Percentiles rank a stretch among this genome's conserved stretches.
These are phyloP conservation scores for Aurelia coerulea DNA, from an alignment of 30 jellyfish, hydroid and myxozoan species.

Conservation along the genomic window DNA sequence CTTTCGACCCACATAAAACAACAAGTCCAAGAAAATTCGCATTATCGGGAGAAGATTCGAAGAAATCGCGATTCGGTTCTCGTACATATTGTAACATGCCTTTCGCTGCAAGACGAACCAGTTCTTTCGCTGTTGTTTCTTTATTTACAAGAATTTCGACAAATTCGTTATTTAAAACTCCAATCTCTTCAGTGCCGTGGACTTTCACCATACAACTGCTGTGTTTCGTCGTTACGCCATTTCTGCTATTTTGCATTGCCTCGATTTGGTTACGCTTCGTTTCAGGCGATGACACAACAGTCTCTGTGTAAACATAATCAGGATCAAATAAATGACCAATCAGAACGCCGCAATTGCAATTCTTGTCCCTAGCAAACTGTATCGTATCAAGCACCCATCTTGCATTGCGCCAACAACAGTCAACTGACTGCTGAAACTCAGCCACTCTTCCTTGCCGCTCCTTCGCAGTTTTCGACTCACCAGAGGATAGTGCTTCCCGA, in stretches of 20 bases:
- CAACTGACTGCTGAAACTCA: slow-evolving; percentile 84
- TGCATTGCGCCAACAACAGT: slow-evolving; percentile 85
- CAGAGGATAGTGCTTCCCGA: slow-evolving; percentile 87
- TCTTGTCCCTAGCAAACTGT: slow-evolving; percentile 83
- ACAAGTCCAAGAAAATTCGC: slow-evolving; percentile 72
- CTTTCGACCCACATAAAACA: slow-evolving; percentile 90
- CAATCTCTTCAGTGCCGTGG: slow-evolving; percentile 94
- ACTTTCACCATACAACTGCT: slow-evolving; percentile 59
- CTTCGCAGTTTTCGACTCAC: slow-evolving; percentile 73
- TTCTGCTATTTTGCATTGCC: neutral
- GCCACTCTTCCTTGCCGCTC: slow-evolving; percentile 74
- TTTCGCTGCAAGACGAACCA: slow-evolving; percentile 73
- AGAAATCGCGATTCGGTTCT: slow-evolving; percentile 44
- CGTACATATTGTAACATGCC: slow-evolving; percentile 42
- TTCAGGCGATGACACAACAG: slow-evolving; percentile 20
- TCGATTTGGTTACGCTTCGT: slow-evolving; percentile 3
- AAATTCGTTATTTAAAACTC: slow-evolving; percentile 58
- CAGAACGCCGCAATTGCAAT: slow-evolving; percentile 73
- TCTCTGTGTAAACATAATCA: slow-evolving; percentile 44
- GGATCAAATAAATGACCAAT: slow-evolving; percentile 61
- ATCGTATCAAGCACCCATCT: slow-evolving; percentile 97
- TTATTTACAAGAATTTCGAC: slow-evolving; percentile 71
- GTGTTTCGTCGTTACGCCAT: slow-evolving; percentile 31
- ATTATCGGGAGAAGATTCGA: slow-evolving; percentile 67
- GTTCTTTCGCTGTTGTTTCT: slow-evolving; percentile 80